Base-by-base conservation (phyloP, 2,797 vertebrate genomes). In the Crenuchus spilurus region DNA sequence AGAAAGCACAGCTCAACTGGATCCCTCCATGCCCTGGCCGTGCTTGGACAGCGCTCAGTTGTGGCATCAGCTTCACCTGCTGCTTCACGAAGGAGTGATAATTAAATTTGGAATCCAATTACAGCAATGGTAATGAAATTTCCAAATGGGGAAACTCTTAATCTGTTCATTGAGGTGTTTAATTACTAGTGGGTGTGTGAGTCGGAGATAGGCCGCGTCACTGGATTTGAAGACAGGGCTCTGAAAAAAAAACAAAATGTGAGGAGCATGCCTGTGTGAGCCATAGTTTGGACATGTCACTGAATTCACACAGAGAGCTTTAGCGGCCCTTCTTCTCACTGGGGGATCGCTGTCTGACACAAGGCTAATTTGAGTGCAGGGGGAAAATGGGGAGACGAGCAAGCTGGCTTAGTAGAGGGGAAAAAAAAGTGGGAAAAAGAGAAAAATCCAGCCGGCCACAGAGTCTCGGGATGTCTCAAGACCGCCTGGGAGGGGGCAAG, bases 111-210 rank as follows among this genome's bases (percentile, higher is more conserved):
- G 88, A 92, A 92, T 92, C 90, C 87, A 93, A 92, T 93, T 93
- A 93, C 86, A 83, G 87, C 84, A 91, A 90, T 90, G 84, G 90
- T 92, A 93, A 92, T 91, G 90, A 90, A 89, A 92, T 93, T 93
- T 94, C 89, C 90, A 91, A 91, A 92, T 90, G 86, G 88, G 90
- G 90, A 92, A 93, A 90, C 88, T 90, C 84, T 86, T 92, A 91
- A 93, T 92, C 90, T 92, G 90, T 87, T 92, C 91, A 91, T 90
- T 93, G 90, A 92, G 89, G 91, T 92, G 89, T 92, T 93, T 93
- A 92, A 94, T 94, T 92, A 91, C 88, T 87, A 84, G 86, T 72
- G 80, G 74, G 87, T 81, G 87, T 92, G 92, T 83, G 83, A 87
- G 79, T 86, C 76, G 54, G 71, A 90, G 91, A 92, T 93, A 91